Base-by-base conservation (phyloP, 2,797 vertebrate species). In the Lepidocolaptes lacrymiger region DNA sequence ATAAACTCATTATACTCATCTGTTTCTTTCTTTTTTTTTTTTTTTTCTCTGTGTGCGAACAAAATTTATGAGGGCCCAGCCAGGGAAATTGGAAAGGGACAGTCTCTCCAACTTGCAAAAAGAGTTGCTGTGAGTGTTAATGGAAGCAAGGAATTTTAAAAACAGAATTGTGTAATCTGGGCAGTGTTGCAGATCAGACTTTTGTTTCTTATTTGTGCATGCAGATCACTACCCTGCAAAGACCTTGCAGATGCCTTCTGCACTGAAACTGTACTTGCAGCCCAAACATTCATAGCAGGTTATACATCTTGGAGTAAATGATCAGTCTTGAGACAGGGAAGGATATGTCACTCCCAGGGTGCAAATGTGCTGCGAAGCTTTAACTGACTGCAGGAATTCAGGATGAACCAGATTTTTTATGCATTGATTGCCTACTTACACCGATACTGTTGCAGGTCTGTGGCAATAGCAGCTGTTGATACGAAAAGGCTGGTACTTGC, bases 401-500 rank as follows among this genome's bases (percentile, higher is more conserved):
- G 55, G 13, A n/a, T 59, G 44, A 67, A n/a, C 21, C 32, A 36
- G 1, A 64, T 44, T 43, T 58, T 58, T 85, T 46, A 46, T 79
- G 19, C 14, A 6, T 44, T 34, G 28, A 21, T 34, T 39, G 51
- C 5, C 28, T 85, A 6, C 26, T 80, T 91, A 91, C 23, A 30
- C 39, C 0, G 1, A 3, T 54, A 12, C 17, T 71, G 6, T 74
- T 79, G 68, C 58, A 59, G 41, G 76, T 81, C 28, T 76, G 10
- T 71, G 74, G 48, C 67, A 85, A 8, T 59, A 66, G 61, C 67
- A 92, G 68, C 56, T 95, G 83, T 76, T 95, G 71, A 46, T 63
- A 28, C 3, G 36, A 79, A 67, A 56, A 79, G 26, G 23, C 17
- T 49, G 4, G 26, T 76, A 36, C 21, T 93, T 44, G 4, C 30